Percentiles rank a stretch among this genome's conserved stretches.
Evolutionary conservation across 2,888 invertebrate species (phyloP).

Genomic region (Caenorhabditis virilis): DNA sequence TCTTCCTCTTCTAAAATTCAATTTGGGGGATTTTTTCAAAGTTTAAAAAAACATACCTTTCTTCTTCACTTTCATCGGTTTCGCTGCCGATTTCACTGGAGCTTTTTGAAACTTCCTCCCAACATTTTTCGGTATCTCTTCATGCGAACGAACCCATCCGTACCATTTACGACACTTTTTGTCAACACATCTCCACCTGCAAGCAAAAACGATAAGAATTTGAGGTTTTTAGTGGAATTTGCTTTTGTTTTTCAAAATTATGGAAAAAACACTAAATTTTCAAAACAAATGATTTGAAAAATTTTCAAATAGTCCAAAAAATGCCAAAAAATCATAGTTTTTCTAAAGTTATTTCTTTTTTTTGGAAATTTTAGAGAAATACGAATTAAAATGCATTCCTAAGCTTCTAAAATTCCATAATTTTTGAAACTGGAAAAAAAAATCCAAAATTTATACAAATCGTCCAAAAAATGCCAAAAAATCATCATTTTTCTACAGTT

Average conservation of each 20-base stretch:
- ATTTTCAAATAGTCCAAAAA: no score
- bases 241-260: no score
- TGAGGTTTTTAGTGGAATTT: no score
- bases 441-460: background rate
- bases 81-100: slow-evolving; percentile 4
- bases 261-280: no score
- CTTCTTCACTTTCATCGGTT: slow-evolving; percentile 15
- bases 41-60: slow-evolving; percentile 12
- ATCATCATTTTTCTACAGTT: background rate
- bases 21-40: background rate
- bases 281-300: no score
- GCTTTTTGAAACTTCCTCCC: slow-evolving; percentile 48
- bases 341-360: no score
- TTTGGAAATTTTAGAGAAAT: no score
- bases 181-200: slow-evolving; percentile 66
- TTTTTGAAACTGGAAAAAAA: no score
- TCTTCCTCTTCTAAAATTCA: slow-evolving; percentile 18
- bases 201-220: no score
- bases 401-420: no score
- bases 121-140: slow-evolving; percentile 62
- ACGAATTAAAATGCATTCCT: no score
- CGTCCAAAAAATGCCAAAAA: background rate
- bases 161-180: slow-evolving; percentile 67
- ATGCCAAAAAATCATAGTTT: background rate
- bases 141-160: slow-evolving; percentile 64